phyloP scores from a whole-genome alignment of 1,140 invertebrate species.

The Rhyzopertha dominica region DNA sequence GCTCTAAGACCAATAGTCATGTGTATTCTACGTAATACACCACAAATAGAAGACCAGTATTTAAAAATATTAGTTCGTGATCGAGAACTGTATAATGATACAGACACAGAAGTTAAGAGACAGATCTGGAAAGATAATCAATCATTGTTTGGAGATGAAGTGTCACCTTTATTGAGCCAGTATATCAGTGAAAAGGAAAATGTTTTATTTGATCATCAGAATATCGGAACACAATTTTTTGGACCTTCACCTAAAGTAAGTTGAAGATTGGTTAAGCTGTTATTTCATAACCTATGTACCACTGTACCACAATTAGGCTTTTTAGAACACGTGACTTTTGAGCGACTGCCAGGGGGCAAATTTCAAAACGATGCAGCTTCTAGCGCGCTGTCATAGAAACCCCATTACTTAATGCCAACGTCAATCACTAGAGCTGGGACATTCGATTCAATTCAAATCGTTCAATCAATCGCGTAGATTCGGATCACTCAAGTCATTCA shows the following conservation, averaged over 20 bases:
- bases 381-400: too few species aligned
- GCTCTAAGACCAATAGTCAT: slow-evolving; percentile 93
- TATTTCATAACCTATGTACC: too few species aligned
- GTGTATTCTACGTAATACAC: slow-evolving; percentile 88
- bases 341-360: too few species aligned
- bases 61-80: slow-evolving; percentile 82
- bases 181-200: slow-evolving; percentile 93
- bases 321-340: too few species aligned
- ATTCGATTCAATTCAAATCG: too few species aligned
- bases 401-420: too few species aligned
- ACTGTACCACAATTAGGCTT: too few species aligned
- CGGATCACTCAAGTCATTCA: too few species aligned
- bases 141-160: slow-evolving; percentile 94
- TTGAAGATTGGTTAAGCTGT: too few species aligned
- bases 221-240: slow-evolving; percentile 85
- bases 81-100: slow-evolving; percentile 88
- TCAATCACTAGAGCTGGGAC: too few species aligned
- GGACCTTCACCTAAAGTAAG: slow-evolving; percentile 81
- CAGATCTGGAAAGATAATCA: slow-evolving; percentile 99
- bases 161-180: slow-evolving; percentile 86
- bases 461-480: too few species aligned
- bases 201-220: slow-evolving; percentile 85
- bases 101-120: slow-evolving; percentile 93
- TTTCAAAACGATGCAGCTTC: too few species aligned
- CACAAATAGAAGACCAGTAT: slow-evolving; percentile 91